Base-by-base conservation (phyloP, 2,797 vertebrate species). In the Tachyglossus aculeatus region DNA sequence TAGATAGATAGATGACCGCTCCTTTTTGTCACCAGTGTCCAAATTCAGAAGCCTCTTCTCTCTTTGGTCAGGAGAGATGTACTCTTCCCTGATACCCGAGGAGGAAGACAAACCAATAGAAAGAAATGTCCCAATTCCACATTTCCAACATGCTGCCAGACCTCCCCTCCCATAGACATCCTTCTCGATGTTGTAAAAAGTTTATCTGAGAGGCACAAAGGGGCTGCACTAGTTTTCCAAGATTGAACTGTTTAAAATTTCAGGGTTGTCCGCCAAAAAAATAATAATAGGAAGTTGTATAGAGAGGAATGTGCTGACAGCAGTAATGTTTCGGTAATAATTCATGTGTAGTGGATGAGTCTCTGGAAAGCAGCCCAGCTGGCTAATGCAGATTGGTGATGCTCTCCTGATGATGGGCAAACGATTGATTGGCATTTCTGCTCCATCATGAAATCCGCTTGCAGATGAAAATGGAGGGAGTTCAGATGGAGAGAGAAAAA, bases 161-260 rank as follows among this genome's bases (percentile, higher is more conserved):
- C n/a, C n/a, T n/a, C 0, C 55, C 47, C 65, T 78, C 65, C 3
- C 12, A 72, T 68, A 61, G 58, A 67, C 64, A 55, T 77, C 80
- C 39, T 59, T 84, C 80, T 74, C 73, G 66, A 38, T 53, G 74
- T 84, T 32, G 50, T 45, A 71, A 32, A 25, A 84, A 85, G 83
- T 76, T 87, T 76, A 82, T 87, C 77, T 71, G 76, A 52, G 73
- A 89, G 80, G 79, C 80, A 85, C 65, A 13, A 67, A 78, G 83
- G 75, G 71, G 56, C 81, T 58, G 55, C 72, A 65, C 78, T 55
- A 64, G 82, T 89, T 61, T 67, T 85, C 80, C 78, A 71, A 82
- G 80, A 89, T 79, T 65, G 86, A 89, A 77, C 84, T 91, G 85
- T 88, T 91, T 89, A 88, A 91, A 86, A 89, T 91, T 88, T 88